phyloP scores from a whole-genome alignment of 2,888 invertebrate genomes.

The Tuta absoluta region DNA sequence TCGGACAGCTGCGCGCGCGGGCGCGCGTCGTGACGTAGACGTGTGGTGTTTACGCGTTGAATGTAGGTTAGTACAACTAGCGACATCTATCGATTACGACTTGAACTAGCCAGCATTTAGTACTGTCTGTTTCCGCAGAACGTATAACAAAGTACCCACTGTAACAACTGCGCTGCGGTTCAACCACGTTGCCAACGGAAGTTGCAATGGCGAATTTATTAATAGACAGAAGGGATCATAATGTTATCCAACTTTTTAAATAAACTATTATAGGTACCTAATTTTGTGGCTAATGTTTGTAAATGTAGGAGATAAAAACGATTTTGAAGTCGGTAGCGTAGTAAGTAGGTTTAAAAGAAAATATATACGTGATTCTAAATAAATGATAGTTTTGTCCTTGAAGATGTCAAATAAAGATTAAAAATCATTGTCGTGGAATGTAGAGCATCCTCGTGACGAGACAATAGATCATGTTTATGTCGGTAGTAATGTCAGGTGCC shows the following conservation, averaged over 20 bases:
- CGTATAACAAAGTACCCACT: slow-evolving; percentile 35
- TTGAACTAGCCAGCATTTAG: slow-evolving; percentile 42
- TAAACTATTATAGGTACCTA: slow-evolving; percentile 17
- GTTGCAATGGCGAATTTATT: slow-evolving; percentile 27
- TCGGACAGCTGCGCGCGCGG: slow-evolving; percentile 57
- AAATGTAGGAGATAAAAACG: too few relatives aligned
- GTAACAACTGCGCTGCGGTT: neutral
- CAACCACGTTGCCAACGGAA: slow-evolving; percentile 32
- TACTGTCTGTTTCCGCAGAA: slow-evolving; percentile 42
- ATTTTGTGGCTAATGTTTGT: slow-evolving; percentile 12
- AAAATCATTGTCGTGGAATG: slow-evolving; percentile 7
- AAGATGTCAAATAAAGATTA: neutral
- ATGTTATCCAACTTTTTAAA: slow-evolving; percentile 23
- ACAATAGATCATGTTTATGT: slow-evolving; percentile 16
- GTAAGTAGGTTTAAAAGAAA: too few relatives aligned
- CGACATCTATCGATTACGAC: slow-evolving; percentile 63
- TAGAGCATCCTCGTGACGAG: slow-evolving; percentile 13
- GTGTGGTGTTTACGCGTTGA: slow-evolving; percentile 50
- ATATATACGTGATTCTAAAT: too few relatives aligned
- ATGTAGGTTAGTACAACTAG: slow-evolving; percentile 66
- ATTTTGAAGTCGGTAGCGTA: too few relatives aligned
- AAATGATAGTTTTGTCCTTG: neutral
- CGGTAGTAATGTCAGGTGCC: slow-evolving; percentile 24
- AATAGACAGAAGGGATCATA: slow-evolving; percentile 23
- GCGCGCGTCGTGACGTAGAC: slow-evolving; percentile 41